A percentile compares a stretch with the other conserved stretches of the same genome.
These are phyloP conservation scores for Polyodon spathula DNA, from an alignment of 2,113 vertebrate species.

Conservation along the genomic window DNA sequence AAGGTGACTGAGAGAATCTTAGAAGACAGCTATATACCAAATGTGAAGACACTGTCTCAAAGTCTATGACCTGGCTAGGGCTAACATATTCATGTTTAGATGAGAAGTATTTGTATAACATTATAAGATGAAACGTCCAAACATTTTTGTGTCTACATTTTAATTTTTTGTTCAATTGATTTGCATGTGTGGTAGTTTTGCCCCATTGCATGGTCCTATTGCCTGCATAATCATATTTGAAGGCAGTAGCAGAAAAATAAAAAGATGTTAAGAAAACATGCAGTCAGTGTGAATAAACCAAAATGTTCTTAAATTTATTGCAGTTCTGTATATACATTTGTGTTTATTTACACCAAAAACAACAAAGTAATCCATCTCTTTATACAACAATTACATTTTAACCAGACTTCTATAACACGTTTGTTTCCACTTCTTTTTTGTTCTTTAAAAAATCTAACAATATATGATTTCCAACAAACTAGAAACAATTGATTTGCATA, in stretches of 20 bases:
- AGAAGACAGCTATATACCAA: no score
- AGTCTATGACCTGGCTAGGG: no score
- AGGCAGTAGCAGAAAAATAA: not conserved
- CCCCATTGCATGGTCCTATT: no score
- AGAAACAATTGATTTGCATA: conserved; percentile 43
- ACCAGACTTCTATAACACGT: conserved; percentile 34
- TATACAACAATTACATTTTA: conserved; percentile 35
- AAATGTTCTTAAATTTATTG: conserved; percentile 48
- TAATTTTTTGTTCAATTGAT: no score
- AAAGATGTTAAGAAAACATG: not conserved
- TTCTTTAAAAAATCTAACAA: conserved; percentile 37
- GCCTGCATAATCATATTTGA: not conserved
- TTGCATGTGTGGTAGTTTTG: no score
- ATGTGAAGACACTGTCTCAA: no score
- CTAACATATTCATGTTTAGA: no score
- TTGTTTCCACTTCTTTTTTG: conserved; percentile 22
- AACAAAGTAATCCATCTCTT: conserved; percentile 38
- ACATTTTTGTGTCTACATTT: no score
- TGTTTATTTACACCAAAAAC: conserved; percentile 46
- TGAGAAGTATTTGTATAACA: no score
- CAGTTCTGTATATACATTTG: conserved; percentile 51
- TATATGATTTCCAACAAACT: conserved; percentile 38
- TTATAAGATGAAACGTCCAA: no score
- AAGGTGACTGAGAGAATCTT: no score
- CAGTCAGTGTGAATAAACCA: conserved; percentile 17